Evolutionary conservation across 2,113 vertebrate species (phyloP), one percentile per base, ranked within the genome.

Genomic region (Cariama cristata): DNA sequence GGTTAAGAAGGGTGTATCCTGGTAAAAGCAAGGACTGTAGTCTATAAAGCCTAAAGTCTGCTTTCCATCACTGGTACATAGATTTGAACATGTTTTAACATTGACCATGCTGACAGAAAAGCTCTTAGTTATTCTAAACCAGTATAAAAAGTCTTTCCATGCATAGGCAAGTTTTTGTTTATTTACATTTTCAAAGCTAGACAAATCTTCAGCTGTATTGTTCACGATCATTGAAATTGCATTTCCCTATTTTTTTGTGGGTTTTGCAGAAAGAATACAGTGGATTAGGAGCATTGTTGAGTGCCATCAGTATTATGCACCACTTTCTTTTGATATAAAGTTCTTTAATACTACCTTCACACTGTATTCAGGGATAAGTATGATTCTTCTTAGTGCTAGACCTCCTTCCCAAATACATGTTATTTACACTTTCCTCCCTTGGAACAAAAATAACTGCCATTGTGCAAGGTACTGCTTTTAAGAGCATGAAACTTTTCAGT

Each of bases 231-330:
- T 12, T 84, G 76, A 92, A 92, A 90, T 93, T 96, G 87, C 82
- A 82, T 97, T 97, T 98, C 86, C 49, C 52, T 83, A 8, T 74
- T 97, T 95, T 92, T 92, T 76, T 94, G 21, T 96, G 44, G 19
- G 62, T 83, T 96, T 97, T 97, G 73, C 55, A 86, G 94, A 94
- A 97, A 94, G 90, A 98, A 71, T 95, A 73, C 88, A 76, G 90
- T 88, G 69, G 67, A 97, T 97, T 97, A 93, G 69, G 77, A 95
- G 73, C 90, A 94, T 84, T 92, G 81, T 86, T 89, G 86, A 92
- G 66, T 93, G 83, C 90, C 79, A 49, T 95, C 52, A 66, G 42
- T 93, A 89, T 86, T 93, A 90, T 52, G 30, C 86, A 91, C 77
- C 45, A 49, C 86, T 95, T 93, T 62, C 72, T 96, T 97, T 96